Evolutionary conservation across 2,797 vertebrate species (phyloP).

Genomic region (Phoxinus dragarum): DNA sequence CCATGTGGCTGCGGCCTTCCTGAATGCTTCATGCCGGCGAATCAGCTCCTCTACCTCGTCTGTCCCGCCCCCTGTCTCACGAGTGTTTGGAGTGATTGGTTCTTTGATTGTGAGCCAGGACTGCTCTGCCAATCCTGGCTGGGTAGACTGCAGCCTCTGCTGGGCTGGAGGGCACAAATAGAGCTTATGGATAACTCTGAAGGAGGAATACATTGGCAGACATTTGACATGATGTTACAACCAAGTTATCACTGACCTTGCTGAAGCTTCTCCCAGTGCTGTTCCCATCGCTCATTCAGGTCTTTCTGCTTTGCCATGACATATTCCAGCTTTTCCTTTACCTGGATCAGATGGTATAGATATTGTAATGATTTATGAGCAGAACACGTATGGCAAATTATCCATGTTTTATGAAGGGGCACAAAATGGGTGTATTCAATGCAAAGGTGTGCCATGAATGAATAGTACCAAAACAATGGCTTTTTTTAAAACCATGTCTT

Average conservation of each 20-base stretch:
- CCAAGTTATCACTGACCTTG: slow-evolving; percentile 73
- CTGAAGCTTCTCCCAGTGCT: slow-evolving; percentile 79
- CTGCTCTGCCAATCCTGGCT: slow-evolving; percentile 86
- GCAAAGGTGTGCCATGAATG: not conserved
- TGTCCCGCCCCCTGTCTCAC: slow-evolving; percentile 72
- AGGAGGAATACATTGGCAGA: not conserved
- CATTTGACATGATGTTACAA: slow-evolving; percentile 11
- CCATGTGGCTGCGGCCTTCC: slow-evolving; percentile 92
- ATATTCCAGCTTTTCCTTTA: slow-evolving; percentile 90
- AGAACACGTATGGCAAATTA: not conserved
- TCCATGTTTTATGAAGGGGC: not conserved
- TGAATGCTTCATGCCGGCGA: slow-evolving; percentile 93
- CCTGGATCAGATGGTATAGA: slow-evolving; percentile 71
- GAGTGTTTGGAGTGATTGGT: slow-evolving; percentile 78
- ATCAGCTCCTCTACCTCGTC: slow-evolving; percentile 95
- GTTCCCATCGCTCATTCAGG: slow-evolving; percentile 88
- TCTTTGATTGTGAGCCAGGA: slow-evolving; percentile 92
- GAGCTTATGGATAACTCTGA: slow-evolving; percentile 2
- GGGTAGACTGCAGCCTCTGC: slow-evolving; percentile 88
- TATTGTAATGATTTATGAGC: not conserved
- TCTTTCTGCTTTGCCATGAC: slow-evolving; percentile 89
- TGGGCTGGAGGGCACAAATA: slow-evolving; percentile 77
- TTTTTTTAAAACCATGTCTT: not conserved
- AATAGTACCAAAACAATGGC: not conserved
- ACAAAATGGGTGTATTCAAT: not conserved